phyloP scores from a whole-genome alignment of 2,797 vertebrate genomes.

The Danio tinwini region DNA sequence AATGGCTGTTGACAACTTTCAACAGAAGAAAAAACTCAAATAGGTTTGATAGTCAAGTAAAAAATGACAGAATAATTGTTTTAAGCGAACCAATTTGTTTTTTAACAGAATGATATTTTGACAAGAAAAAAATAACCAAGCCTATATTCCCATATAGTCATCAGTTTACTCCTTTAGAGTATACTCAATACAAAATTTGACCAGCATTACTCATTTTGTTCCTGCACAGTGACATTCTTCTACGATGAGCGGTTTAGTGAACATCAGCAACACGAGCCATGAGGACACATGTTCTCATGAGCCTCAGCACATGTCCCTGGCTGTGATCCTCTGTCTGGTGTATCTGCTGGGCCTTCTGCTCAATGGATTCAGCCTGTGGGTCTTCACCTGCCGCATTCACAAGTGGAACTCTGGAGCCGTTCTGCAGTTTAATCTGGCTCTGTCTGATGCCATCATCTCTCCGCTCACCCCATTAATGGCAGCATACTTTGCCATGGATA shows the following conservation, averaged over 20 bases:
- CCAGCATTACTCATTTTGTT: background rate
- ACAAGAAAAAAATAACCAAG: background rate
- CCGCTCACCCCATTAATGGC: conserved; percentile 70
- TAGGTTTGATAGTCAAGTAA: too few relatives aligned
- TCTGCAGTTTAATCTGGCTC: conserved; percentile 79
- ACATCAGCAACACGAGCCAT: conserved; percentile 42
- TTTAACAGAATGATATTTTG: background rate
- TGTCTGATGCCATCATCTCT: conserved; percentile 71
- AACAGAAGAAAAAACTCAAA: too few relatives aligned
- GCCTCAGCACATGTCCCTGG: conserved; percentile 62
- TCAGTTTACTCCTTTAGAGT: background rate
- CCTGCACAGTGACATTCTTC: background rate
- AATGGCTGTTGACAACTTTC: too few relatives aligned
- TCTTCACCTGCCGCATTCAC: conserved; percentile 73
- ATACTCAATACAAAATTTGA: background rate
- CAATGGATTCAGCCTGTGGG: conserved; percentile 74
- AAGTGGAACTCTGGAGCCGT: conserved; percentile 73
- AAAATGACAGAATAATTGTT: too few relatives aligned
- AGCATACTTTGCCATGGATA: conserved; percentile 64
- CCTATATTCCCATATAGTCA: background rate
- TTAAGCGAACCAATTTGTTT: too few relatives aligned
- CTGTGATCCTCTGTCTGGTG: conserved; percentile 69
- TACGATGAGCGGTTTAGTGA: conserved; percentile 22
- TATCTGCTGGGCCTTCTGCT: conserved; percentile 72
- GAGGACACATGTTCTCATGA: conserved; percentile 40